A percentile compares a stretch with the other conserved stretches of the same genome.
These are phyloP conservation scores for Steinernema khuongi DNA, from an alignment of 1,140 invertebrate genomes.

Conservation along the genomic window DNA sequence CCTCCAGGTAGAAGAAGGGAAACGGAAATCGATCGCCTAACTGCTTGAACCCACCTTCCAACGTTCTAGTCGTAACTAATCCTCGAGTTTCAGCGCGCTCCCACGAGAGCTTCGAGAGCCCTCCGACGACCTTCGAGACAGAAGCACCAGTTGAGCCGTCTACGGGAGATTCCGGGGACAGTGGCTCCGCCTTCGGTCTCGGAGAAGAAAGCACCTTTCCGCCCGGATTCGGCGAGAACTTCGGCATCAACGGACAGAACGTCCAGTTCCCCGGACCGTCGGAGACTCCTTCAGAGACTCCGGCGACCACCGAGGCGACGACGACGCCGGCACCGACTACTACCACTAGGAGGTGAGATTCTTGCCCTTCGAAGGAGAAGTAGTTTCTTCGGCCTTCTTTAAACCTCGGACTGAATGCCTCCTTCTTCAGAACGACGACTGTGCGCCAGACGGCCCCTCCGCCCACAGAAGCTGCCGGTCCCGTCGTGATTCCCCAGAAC, in stretches of 20 bases:
- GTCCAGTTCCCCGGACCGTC: background rate
- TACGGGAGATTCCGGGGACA: background rate
- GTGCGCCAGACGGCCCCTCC: background rate
- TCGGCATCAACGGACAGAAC: background rate
- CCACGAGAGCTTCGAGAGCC: background rate
- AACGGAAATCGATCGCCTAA: background rate
- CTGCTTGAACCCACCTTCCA: too few relatives aligned
- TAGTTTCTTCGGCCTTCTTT: too few relatives aligned
- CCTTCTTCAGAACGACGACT: background rate
- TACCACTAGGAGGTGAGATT: background rate
- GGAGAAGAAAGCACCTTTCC: background rate
- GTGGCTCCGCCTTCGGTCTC: background rate
- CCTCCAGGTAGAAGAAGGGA: background rate
- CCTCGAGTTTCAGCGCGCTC: background rate
- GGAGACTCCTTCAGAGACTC: too few relatives aligned
- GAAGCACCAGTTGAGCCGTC: background rate
- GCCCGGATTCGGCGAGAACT: background rate
- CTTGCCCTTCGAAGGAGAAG: too few relatives aligned
- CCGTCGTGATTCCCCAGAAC: slow-evolving; percentile 54
- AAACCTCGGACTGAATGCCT: too few relatives aligned
- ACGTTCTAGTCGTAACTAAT: background rate
- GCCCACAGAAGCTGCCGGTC: background rate
- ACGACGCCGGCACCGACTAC: background rate
- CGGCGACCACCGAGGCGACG: background rate
- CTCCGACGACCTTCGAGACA: background rate